These are phyloP conservation scores for Dufourea novaeangliae DNA, from an alignment of 1,140 invertebrate genomes.

Conservation along the genomic window DNA sequence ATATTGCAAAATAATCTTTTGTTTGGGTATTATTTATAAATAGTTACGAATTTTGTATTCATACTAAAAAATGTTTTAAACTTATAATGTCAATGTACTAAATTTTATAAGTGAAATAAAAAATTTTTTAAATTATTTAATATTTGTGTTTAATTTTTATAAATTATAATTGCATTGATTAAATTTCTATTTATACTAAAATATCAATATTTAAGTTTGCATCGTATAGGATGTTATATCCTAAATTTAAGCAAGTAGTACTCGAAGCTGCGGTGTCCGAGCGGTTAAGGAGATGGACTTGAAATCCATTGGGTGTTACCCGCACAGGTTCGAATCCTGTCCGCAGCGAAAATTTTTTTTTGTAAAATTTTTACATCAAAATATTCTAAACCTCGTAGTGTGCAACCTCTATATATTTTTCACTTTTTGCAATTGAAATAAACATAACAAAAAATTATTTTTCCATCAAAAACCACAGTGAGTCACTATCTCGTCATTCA, in stretches of 20 bases:
- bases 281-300: conserved; percentile 88
- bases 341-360: conserved; percentile 83
- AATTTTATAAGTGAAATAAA: not conserved
- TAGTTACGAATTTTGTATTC: no score
- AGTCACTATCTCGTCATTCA: not conserved
- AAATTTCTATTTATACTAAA: not conserved
- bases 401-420: no score
- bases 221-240: not conserved
- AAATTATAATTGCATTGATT: not conserved
- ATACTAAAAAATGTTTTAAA: not conserved
- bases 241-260: not conserved
- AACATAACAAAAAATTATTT: not conserved
- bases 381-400: not conserved
- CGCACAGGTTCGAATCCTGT: conserved; percentile 90
- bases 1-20: not conserved
- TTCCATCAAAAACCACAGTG: not conserved
- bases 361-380: not conserved
- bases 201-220: not conserved
- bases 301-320: conserved; percentile 89
- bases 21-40: no score
- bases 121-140: not conserved
- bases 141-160: not conserved
- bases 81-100: not conserved
- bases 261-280: conserved; percentile 82
- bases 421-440: not conserved